Conservation (phyloP, 2,113 vertebrate species). For the Oceanodroma tethys region DNA sequence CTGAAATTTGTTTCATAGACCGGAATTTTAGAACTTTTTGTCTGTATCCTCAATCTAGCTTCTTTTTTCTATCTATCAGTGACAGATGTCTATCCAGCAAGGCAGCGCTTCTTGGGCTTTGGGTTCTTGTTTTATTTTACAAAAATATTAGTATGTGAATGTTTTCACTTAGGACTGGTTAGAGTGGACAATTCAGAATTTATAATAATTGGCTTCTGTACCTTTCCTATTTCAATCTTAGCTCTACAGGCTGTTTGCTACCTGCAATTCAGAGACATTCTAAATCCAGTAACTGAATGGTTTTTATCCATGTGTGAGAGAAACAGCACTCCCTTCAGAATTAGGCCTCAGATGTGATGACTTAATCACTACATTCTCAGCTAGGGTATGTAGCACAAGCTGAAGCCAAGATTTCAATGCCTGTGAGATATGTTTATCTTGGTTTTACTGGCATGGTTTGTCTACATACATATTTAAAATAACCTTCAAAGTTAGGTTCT, state of each 20-base stretch:
- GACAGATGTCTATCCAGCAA: not conserved
- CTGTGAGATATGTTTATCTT: slow-evolving; percentile 17
- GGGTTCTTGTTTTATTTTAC: not conserved
- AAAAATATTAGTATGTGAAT: not conserved
- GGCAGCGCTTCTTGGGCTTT: not conserved
- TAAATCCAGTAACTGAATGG: not conserved
- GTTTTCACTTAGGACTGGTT: not conserved
- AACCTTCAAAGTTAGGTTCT: not conserved
- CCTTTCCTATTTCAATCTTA: not conserved
- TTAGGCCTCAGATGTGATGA: not conserved
- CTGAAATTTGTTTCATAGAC: not conserved
- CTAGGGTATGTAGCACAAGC: slow-evolving; percentile 21
- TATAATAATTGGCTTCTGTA: not conserved
- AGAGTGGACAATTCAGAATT: not conserved
- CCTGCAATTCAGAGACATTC: not conserved
- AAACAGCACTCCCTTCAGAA: not conserved
- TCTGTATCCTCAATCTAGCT: not conserved
- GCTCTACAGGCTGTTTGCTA: not conserved
- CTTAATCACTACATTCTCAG: slow-evolving; percentile 45
- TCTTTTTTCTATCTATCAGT: not conserved
- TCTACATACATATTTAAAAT: slow-evolving; percentile 5
- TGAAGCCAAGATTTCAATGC: not conserved
- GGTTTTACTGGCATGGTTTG: not conserved
- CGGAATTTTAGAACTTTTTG: not conserved
- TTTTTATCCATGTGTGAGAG: not conserved